A percentile compares a stretch with the other conserved stretches of the same genome.
Evolutionary conservation across 2,888 invertebrate genomes (phyloP).

Genomic region (Bellardia bayeri): DNA sequence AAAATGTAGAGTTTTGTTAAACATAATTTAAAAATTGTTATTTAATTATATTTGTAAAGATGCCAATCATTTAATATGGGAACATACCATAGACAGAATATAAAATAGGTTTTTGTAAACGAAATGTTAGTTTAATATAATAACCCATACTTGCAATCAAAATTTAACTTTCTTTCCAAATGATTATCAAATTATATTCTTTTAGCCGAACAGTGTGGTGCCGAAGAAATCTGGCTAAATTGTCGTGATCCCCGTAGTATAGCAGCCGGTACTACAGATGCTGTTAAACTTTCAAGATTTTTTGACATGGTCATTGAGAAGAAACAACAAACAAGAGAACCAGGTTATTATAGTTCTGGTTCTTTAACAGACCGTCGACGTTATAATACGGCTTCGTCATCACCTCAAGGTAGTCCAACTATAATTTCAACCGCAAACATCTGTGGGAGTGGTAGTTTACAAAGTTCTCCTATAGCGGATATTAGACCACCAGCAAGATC

Average conservation of each 20-base stretch:
- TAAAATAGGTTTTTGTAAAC: no score
- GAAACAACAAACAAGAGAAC: constrained; percentile 78
- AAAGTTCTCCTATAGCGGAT: constrained; percentile 4
- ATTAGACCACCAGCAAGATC: constrained; percentile 18
- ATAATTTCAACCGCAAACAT: constrained; percentile 28
- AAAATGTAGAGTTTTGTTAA: no score
- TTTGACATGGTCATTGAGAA: constrained; percentile 91
- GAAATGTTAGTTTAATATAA: neutral
- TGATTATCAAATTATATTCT: neutral
- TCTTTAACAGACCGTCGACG: constrained; percentile 69
- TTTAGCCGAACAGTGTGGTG: constrained; percentile 94
- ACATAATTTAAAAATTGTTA: no score
- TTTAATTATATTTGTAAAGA: no score
- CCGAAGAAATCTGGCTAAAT: constrained; percentile 96
- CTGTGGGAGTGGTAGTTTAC: neutral
- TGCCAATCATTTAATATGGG: no score
- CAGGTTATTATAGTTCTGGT: constrained; percentile 72
- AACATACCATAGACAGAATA: no score
- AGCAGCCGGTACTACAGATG: constrained; percentile 97
- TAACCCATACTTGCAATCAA: neutral
- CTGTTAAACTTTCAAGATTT: constrained; percentile 96
- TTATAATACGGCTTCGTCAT: constrained; percentile 56
- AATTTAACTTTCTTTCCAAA: no score
- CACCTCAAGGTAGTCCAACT: constrained; percentile 27
- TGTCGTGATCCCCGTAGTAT: constrained; percentile 90